Percentiles rank a stretch among this genome's conserved stretches.
Conservation (phyloP, 1,140 invertebrate species). For the Drosophila bipectinata region DNA sequence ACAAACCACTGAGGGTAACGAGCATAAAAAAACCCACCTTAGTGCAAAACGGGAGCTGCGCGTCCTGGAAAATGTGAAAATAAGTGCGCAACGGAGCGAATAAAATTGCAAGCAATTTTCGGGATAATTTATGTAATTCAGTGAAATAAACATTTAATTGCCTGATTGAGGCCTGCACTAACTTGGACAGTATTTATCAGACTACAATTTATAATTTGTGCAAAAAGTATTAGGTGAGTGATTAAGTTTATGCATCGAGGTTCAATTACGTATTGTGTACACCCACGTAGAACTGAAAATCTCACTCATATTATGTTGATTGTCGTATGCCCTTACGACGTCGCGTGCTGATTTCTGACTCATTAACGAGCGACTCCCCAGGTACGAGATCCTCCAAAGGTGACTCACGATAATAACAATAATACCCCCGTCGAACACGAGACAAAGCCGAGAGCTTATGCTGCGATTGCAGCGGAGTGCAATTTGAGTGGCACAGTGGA, state of each 20-base stretch:
- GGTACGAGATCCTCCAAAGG: slow-evolving; percentile 13
- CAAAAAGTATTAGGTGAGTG: slow-evolving; percentile 44
- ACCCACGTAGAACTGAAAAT: slow-evolving; percentile 16
- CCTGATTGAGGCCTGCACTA: slow-evolving; percentile 3
- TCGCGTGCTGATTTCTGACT: slow-evolving; percentile 43
- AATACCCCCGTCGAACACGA: neutral
- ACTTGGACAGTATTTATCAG: slow-evolving; percentile 16
- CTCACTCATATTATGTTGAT: neutral
- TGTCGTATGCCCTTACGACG: neutral
- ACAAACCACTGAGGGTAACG: slow-evolving; percentile 10
- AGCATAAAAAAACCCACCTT: neutral
- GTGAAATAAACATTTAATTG: neutral
- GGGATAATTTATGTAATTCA: slow-evolving; percentile 34
- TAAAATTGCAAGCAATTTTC: neutral
- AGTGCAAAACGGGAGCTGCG: slow-evolving; percentile 26
- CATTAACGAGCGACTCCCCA: slow-evolving; percentile 27
- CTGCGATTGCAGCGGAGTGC: neutral
- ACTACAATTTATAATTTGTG: neutral
- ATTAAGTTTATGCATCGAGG: neutral
- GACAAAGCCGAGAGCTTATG: neutral
- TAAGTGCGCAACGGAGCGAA: slow-evolving; percentile 7
- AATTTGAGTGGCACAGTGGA: neutral
- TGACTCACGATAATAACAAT: slow-evolving; percentile 23
- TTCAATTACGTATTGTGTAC: neutral
- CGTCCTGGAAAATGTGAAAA: slow-evolving; percentile 25